Percentiles rank a stretch among this genome's conserved stretches.
These are phyloP conservation scores for Triplophysa tibetana DNA, from an alignment of 2,113 vertebrate genomes.

Conservation along the genomic window DNA sequence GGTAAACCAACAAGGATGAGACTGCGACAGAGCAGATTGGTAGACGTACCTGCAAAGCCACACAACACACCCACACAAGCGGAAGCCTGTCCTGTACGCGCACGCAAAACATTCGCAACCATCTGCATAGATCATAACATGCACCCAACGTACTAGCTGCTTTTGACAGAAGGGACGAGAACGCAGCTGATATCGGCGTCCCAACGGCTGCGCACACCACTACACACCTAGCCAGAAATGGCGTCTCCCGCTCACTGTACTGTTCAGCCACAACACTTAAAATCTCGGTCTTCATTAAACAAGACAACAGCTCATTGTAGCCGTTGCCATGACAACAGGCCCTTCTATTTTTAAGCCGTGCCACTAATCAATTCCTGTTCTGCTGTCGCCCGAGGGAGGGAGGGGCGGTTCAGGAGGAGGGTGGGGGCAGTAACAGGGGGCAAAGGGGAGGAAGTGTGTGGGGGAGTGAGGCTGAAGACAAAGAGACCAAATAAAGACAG, in stretches of 20 bases:
- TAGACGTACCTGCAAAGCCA: constrained; percentile 43
- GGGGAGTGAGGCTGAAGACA: constrained; percentile 59
- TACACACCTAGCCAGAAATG: constrained; percentile 46
- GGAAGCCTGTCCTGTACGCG: constrained; percentile 2
- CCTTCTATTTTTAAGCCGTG: constrained; percentile 79
- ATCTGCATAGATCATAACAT: constrained; percentile 20
- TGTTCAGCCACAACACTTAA: constrained; percentile 64
- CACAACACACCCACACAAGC: constrained; percentile 19
- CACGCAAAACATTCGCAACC: constrained; percentile 22
- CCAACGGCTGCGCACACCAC: background rate
- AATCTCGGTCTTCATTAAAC: constrained; percentile 75
- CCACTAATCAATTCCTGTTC: constrained; percentile 82
- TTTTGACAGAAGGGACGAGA: background rate
- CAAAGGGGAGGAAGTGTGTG: constrained; percentile 60
- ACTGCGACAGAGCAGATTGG: constrained; percentile 39
- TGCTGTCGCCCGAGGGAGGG: constrained; percentile 74
- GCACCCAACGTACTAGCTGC: constrained; percentile 10
- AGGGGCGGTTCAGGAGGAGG: constrained; percentile 56
- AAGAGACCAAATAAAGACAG: constrained; percentile 51
- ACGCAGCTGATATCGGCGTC: background rate
- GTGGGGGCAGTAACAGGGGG: constrained; percentile 49
- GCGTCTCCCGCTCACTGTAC: constrained; percentile 45
- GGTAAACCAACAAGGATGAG: constrained; percentile 39
- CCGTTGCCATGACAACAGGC: constrained; percentile 78
- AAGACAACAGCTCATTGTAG: constrained; percentile 81